Conservation (phyloP, 2,888 invertebrate species). For the Tinea semifulvella region DNA sequence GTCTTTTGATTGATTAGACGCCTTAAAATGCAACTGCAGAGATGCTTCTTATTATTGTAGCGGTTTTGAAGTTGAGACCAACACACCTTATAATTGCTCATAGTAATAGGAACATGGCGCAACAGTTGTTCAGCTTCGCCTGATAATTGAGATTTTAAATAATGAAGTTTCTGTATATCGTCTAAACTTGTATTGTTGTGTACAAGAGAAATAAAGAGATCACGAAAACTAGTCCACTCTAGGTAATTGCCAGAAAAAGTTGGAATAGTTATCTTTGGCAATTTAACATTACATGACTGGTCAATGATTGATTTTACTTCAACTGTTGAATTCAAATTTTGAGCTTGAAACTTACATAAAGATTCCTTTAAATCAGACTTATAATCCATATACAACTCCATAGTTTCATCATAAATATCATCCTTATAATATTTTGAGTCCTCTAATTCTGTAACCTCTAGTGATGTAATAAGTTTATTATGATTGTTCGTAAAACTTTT, state of each 20-base stretch:
- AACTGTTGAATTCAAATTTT: too few relatives aligned
- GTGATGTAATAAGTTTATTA: neutral
- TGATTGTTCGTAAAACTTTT: neutral
- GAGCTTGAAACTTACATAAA: neutral
- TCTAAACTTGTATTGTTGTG: conserved; percentile 11
- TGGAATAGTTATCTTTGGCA: conserved; percentile 4
- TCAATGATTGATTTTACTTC: neutral
- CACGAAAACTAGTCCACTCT: conserved; percentile 16
- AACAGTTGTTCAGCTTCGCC: conserved; percentile 17
- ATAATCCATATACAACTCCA: neutral
- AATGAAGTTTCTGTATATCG: conserved; percentile 15
- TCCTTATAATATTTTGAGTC: neutral
- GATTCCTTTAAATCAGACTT: neutral
- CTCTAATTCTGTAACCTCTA: neutral
- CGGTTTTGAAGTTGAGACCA: conserved; percentile 6
- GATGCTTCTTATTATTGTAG: conserved; percentile 11
- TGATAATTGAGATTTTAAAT: conserved; percentile 15
- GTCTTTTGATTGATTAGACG: conserved; percentile 8
- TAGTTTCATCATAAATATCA: neutral
- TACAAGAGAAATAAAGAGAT: conserved; percentile 13
- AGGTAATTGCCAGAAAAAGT: conserved; percentile 14
- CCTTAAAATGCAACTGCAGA: conserved; percentile 11
- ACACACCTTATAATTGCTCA: conserved; percentile 8
- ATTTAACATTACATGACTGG: neutral
- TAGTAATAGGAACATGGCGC: neutral